Percentiles rank a stretch among this genome's conserved stretches.
Evolutionary conservation across 2,113 vertebrate species (phyloP).

Genomic region (Emydura subglobosa): DNA sequence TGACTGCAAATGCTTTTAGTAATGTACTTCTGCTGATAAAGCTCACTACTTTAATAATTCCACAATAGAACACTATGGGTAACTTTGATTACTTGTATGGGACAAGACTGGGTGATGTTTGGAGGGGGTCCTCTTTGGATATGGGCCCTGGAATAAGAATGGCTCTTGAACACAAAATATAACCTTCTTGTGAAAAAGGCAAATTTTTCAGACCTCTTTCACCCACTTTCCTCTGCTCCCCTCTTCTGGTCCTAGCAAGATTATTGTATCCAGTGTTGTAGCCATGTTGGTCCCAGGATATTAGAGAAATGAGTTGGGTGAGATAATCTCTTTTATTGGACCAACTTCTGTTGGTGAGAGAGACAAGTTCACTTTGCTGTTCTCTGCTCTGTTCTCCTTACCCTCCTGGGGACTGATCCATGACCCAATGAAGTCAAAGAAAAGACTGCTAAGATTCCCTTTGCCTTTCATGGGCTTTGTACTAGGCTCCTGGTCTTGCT

Average conservation of each 20-base stretch:
- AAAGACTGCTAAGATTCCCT: constrained; percentile 52
- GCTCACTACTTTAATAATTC: too few species aligned
- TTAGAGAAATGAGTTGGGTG: too few species aligned
- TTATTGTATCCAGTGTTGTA: neutral
- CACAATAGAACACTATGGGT: too few species aligned
- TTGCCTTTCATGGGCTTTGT: constrained; percentile 65
- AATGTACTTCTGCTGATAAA: too few species aligned
- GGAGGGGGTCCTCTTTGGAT: neutral
- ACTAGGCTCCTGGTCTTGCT: constrained; percentile 67
- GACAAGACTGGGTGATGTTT: too few species aligned
- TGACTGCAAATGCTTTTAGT: neutral
- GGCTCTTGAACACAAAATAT: neutral
- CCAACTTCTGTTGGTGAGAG: neutral
- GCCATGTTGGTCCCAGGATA: too few species aligned
- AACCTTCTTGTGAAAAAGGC: too few species aligned
- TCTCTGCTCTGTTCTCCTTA: neutral
- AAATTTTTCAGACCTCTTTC: neutral
- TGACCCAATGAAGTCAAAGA: constrained; percentile 44
- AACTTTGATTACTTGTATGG: neutral
- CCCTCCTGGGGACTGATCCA: constrained; percentile 40
- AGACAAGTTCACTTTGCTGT: neutral
- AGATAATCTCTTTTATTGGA: too few species aligned
- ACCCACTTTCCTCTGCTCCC: neutral
- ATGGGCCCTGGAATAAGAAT: neutral
- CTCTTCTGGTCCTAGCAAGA: neutral